phyloP scores from a whole-genome alignment of 2,113 vertebrate species.

The Grallaria varia region DNA sequence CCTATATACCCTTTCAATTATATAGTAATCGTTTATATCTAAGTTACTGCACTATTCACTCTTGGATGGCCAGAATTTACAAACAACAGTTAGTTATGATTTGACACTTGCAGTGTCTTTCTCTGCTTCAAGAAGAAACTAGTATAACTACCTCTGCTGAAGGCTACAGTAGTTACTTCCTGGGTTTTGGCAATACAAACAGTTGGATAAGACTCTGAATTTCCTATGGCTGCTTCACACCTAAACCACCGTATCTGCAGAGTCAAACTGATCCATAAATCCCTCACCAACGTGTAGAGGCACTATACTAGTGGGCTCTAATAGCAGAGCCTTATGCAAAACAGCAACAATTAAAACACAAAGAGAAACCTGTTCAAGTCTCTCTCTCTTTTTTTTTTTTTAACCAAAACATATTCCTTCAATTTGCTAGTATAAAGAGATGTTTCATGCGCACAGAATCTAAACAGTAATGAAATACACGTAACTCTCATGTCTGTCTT shows the following conservation, averaged over 20 bases:
- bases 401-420: background rate
- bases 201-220: background rate
- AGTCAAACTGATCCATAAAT: background rate
- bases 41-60: background rate
- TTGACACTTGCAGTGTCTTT: background rate
- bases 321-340: background rate
- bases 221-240: background rate
- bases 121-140: background rate
- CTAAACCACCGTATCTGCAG: background rate
- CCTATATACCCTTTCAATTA: background rate
- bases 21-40: background rate
- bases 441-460: background rate
- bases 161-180: background rate
- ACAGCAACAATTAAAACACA: background rate
- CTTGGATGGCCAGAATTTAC: background rate
- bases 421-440: background rate
- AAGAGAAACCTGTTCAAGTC: background rate
- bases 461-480: background rate
- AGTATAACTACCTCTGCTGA: background rate
- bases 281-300: background rate
- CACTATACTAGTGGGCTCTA: background rate
- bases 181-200: background rate
- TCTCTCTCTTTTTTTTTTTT: background rate
- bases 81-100: background rate
- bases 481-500: background rate